phyloP scores from a whole-genome alignment of 2,113 vertebrate genomes.

The Corythaixoides concolor region DNA sequence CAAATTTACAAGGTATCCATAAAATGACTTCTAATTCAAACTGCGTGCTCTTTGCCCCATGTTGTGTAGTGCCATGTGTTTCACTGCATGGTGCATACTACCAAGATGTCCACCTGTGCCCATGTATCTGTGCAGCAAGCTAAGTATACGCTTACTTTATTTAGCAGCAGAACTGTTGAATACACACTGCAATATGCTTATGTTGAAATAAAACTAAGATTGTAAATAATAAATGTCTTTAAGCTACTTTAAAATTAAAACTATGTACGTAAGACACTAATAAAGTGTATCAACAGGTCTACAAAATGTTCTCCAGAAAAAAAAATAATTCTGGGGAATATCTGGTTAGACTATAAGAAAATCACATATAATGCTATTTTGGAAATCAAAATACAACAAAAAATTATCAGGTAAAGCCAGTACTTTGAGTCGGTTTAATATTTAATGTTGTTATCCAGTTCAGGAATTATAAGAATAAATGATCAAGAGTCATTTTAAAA shows the following conservation, averaged over 20 bases:
- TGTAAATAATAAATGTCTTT: neutral
- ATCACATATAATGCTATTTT: neutral
- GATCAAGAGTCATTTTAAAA: too few relatives aligned
- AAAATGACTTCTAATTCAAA: conserved; percentile 66
- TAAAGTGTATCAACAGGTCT: neutral
- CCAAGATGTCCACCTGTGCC: conserved; percentile 81
- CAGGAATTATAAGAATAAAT: neutral
- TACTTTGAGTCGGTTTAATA: neutral
- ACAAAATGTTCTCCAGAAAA: neutral
- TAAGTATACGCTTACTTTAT: conserved; percentile 3
- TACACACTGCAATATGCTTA: neutral
- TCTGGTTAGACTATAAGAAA: neutral
- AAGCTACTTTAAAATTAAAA: neutral
- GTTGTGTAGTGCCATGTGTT: conserved; percentile 84
- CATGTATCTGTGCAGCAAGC: conserved; percentile 53
- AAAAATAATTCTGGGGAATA: neutral
- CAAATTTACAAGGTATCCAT: conserved; percentile 50
- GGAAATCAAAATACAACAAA: neutral
- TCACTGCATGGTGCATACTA: conserved; percentile 76
- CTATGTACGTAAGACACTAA: neutral
- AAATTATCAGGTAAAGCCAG: neutral
- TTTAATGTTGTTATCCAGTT: neutral
- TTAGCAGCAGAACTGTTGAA: conserved; percentile 11
- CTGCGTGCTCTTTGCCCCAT: conserved; percentile 78
- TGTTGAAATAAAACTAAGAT: neutral